phyloP scores from a whole-genome alignment of 2,113 vertebrate species.

The Colaptes auratus region DNA sequence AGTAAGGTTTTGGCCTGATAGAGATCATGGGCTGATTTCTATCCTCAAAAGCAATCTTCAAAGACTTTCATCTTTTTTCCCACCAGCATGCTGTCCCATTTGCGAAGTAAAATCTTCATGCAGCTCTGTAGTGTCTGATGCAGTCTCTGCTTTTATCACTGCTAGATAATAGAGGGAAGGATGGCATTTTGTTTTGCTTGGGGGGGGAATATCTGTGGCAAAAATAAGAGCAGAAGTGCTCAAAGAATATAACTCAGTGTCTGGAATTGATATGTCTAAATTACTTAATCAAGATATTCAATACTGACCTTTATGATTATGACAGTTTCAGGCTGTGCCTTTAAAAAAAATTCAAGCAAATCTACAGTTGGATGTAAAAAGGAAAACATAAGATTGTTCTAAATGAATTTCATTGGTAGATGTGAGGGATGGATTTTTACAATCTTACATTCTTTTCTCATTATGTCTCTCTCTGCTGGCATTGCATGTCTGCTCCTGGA shows the following conservation, averaged over 20 bases:
- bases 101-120: conserved; percentile 41
- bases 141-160: background rate
- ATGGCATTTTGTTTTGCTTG: background rate
- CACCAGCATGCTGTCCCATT: conserved; percentile 41
- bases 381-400: too few relatives aligned
- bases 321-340: too few relatives aligned
- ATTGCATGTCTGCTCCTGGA: too few relatives aligned
- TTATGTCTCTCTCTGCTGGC: too few relatives aligned
- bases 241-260: background rate
- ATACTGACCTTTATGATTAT: background rate
- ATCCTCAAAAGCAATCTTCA: conserved; percentile 56
- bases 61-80: conserved; percentile 60
- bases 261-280: background rate
- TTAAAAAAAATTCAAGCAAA: too few relatives aligned
- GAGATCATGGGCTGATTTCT: conserved; percentile 33
- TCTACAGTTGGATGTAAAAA: too few relatives aligned
- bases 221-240: background rate
- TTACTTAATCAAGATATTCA: background rate
- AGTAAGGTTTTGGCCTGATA: conserved; percentile 9
- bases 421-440: too few relatives aligned
- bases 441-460: too few relatives aligned
- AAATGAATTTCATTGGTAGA: too few relatives aligned
- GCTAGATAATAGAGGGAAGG: background rate
- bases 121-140: background rate
- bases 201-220: background rate